These are phyloP conservation scores for Gambusia yucatana DNA, from an alignment of 2,797 vertebrate species.

Conservation along the genomic window DNA sequence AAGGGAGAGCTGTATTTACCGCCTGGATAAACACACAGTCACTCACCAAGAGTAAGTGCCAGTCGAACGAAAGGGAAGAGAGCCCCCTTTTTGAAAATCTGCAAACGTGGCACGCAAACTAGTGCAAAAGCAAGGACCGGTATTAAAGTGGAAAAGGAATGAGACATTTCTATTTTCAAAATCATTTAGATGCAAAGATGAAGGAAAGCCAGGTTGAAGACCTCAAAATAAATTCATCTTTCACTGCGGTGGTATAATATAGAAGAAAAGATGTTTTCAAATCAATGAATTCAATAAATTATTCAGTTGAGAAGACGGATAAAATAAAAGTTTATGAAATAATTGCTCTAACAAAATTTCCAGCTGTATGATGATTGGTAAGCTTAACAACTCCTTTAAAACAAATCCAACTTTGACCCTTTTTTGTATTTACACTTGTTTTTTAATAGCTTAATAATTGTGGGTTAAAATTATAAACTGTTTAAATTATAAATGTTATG, in stretches of 20 bases:
- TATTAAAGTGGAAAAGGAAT: not conserved
- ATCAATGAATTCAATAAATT: not conserved
- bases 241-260: not conserved
- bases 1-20: conserved; percentile 73
- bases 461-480: too few species aligned
- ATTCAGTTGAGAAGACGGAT: not conserved
- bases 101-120: conserved; percentile 16
- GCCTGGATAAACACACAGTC: conserved; percentile 74
- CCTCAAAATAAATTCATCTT: not conserved
- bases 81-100: conserved; percentile 18
- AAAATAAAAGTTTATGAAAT: not conserved
- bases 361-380: not conserved
- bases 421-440: not conserved
- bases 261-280: not conserved
- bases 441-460: not conserved
- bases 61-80: conserved; percentile 27
- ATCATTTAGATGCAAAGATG: not conserved
- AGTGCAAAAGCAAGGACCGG: not conserved
- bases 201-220: not conserved
- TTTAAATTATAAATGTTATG: too few species aligned
- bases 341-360: not conserved
- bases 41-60: conserved; percentile 67
- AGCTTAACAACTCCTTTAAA: too few species aligned
- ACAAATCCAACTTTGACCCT: not conserved
- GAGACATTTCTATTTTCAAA: not conserved